Base-by-base conservation (phyloP, 2,888 invertebrate species). In the Gnatocerus cornutus region DNA sequence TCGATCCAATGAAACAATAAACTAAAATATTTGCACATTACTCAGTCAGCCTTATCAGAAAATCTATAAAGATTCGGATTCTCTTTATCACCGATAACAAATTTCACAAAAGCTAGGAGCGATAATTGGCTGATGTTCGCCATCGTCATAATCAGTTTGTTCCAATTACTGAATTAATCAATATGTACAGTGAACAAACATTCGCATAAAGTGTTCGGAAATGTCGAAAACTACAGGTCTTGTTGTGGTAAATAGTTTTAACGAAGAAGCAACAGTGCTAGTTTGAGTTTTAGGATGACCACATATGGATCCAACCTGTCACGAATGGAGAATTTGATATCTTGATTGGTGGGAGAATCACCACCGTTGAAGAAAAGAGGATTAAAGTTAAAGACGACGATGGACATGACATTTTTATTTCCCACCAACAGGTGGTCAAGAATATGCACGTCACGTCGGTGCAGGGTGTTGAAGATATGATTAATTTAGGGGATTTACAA, bases 391-490 rank as follows among this genome's bases (percentile, higher is more conserved):
- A 89, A 75, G 94, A 96, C 84, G 97, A 97, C 82, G 93, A 94
- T 78, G 94, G 92, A 10, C 91, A 92, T 79, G 93, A 95, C 79
- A 87, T 87, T 63, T 88, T 87, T 76, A 87, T 90, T 10, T 83
- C 87, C 1, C 84, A 87, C 0, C 86, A 86, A n/a, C 90, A 90
- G 81, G 88, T 93, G 29, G 80, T 90, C 62, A 92, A 92, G 80
- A 87, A 90, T 2, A 91, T 96, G 88, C 95, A 95, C 81, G 85
- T 90, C 3, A 92, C 95, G 10, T 95, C 95, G 0, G 87, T 92
- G 52, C 87, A 88, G 66, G 94, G 94, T 27, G 96, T 97, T 9
- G 97, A 97, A 81, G 98, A 98, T 83, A 97, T 98, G 97, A 98
- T 98, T 77, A 93, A 93, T 30, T 87, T 98, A 39, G 97, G 96